phyloP scores from a whole-genome alignment of 2,113 vertebrate species.

The Cinclus mexicanus region DNA sequence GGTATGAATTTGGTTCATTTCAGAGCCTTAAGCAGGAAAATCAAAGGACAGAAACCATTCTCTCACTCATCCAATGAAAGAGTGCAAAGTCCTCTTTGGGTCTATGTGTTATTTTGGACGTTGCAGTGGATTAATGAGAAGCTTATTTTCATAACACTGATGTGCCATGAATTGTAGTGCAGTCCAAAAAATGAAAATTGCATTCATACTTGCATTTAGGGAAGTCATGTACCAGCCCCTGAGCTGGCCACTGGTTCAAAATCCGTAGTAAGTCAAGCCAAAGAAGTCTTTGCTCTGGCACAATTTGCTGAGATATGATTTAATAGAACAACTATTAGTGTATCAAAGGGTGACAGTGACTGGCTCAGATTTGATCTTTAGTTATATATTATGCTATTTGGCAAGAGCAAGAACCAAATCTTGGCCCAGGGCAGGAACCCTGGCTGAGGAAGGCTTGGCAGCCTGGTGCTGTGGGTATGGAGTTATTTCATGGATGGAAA shows the following conservation, averaged over 20 bases:
- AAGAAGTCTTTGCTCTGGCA: background rate
- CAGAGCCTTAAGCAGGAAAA: background rate
- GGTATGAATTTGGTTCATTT: background rate
- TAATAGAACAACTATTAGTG: background rate
- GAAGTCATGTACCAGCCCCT: background rate
- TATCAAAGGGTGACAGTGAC: background rate
- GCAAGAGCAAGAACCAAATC: background rate
- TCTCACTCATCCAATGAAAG: rapidly evolving
- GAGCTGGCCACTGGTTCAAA: background rate
- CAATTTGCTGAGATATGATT: background rate
- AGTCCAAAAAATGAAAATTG: background rate
- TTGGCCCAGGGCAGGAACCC: background rate
- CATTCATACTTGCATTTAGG: background rate
- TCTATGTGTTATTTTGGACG: background rate
- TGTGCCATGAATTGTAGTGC: background rate
- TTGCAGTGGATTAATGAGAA: background rate
- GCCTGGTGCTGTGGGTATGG: rapidly evolving
- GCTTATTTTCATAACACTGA: background rate
- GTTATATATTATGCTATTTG: background rate
- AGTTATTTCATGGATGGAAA: background rate
- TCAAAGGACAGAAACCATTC: background rate
- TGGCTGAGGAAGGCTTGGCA: background rate
- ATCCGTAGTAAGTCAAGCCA: background rate
- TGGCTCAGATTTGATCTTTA: background rate
- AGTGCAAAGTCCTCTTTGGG: background rate